Evolutionary conservation across 2,113 vertebrate species (phyloP).

Genomic region (Lampris incognitus): DNA sequence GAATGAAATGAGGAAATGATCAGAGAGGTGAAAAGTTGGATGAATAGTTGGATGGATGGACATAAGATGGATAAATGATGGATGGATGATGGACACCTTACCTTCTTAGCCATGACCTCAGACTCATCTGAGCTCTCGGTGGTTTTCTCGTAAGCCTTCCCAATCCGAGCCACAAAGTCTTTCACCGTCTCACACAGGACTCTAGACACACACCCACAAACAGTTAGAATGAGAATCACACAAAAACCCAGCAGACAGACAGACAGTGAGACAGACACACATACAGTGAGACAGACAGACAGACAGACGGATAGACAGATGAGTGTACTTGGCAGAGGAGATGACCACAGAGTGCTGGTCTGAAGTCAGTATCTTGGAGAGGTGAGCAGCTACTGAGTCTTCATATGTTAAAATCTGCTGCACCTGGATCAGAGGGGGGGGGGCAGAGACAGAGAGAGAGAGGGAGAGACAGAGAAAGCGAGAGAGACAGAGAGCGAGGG

Average conservation of each 20-base stretch:
- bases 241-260: background rate
- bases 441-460: conserved; percentile 8
- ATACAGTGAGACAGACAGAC: background rate
- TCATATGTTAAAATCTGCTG: conserved; percentile 97
- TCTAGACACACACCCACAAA: conserved; percentile 71
- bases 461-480: background rate
- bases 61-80: too few species aligned
- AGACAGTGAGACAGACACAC: background rate
- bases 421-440: conserved; percentile 79
- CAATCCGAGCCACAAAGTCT: conserved; percentile 96
- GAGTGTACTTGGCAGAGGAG: conserved; percentile 92
- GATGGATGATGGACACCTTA: conserved; percentile 46
- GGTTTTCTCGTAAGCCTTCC: conserved; percentile 94
- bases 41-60: too few species aligned
- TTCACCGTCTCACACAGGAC: conserved; percentile 98
- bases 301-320: background rate
- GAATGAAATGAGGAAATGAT: too few species aligned
- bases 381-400: conserved; percentile 95
- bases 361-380: conserved; percentile 96
- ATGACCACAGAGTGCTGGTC: conserved; percentile 98
- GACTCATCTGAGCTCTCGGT: conserved; percentile 92
- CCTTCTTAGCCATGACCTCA: conserved; percentile 96
- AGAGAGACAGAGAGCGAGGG: too few species aligned
- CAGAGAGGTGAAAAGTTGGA: too few species aligned
- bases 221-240: background rate